Base-by-base conservation (phyloP, 2,113 vertebrate species). In the Andinoacara biseriatus region DNA sequence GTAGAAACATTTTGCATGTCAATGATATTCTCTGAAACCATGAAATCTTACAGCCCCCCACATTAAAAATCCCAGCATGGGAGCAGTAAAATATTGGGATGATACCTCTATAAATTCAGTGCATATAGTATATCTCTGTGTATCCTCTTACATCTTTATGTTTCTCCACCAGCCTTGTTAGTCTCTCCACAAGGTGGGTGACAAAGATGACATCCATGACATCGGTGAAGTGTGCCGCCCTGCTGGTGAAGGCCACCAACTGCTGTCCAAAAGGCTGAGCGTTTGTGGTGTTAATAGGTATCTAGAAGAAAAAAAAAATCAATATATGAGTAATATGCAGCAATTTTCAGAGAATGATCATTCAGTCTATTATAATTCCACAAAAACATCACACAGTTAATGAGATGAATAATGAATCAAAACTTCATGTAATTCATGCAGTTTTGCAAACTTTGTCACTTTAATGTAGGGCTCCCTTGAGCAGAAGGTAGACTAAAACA, bases 131-230 rank as follows among this genome's bases (percentile, higher is more conserved):
- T 22, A 20, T 22, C 40, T 63, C 7, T 26, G 10, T 20, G 57
- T 63, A 54, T 26, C 14, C 82, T 29, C 96, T 94, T 95, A 98
- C 97, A 80, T 98, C 94, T 94, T 87, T 93, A 82, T 94, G 90
- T 76, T 94, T 95, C 87, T 95, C 96, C 94, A 96, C 92, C 67
- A 97, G 95, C 87, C 95, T 90, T 15, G 96, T 96, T 89, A 98
- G 93, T 85, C 96, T 96, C 91, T 98, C 97, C 90, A 98, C 94
- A 86, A 98, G 96, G 74, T 97, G 96, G 10, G 97, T 97, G 90
- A 98, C 96, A 77, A 97, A 97, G 91, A 97, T 96, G 38, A 98
- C 94, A 61, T 98, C 97, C 97, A 97, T 97, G 94, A 97, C 97
- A 56, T 98, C 97, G 0, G 91, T 94, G 74, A 98, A 97, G 93